These are phyloP conservation scores for Cyanoliseus patagonus DNA, from an alignment of 2,113 vertebrate genomes.

Conservation along the genomic window DNA sequence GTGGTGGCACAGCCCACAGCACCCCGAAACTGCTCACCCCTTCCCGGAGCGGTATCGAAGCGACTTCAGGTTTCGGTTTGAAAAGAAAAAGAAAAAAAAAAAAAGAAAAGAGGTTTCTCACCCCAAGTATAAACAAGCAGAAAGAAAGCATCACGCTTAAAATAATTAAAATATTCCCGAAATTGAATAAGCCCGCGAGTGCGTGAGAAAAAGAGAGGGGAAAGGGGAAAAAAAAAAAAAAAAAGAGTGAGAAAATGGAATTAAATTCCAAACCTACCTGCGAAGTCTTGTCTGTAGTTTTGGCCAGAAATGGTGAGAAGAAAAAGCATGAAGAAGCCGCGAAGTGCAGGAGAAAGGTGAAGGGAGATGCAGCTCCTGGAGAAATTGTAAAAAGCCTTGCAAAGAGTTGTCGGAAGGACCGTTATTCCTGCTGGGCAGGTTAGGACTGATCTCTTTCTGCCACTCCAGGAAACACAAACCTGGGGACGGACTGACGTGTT, in stretches of 20 bases:
- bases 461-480: slow-evolving; percentile 99
- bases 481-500: slow-evolving; percentile 99
- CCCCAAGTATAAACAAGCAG: slow-evolving; percentile 12
- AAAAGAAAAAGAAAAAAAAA: not conserved
- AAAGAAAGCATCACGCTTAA: not conserved
- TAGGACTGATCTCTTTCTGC: slow-evolving; percentile 99
- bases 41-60: slow-evolving; percentile 54
- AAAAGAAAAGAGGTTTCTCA: not conserved
- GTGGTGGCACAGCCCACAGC: slow-evolving; percentile 2
- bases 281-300: slow-evolving; percentile 84
- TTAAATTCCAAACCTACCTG: slow-evolving; percentile 86
- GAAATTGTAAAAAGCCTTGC: slow-evolving; percentile 91
- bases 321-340: slow-evolving; percentile 87
- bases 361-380: slow-evolving; percentile 87
- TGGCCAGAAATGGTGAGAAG: slow-evolving; percentile 84
- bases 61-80: slow-evolving; percentile 44
- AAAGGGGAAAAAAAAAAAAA: fast-evolving
- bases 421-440: slow-evolving; percentile 99
- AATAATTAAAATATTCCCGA: not conserved
- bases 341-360: slow-evolving; percentile 83
- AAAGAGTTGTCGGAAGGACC: slow-evolving; percentile 94
- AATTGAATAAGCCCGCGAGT: slow-evolving; percentile 14
- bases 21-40: slow-evolving; percentile 43
- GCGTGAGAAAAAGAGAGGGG: not conserved
- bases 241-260: slow-evolving; percentile 36